Evolutionary conservation across 2,888 invertebrate species (phyloP).

Genomic region (Dascillus cervinus): DNA sequence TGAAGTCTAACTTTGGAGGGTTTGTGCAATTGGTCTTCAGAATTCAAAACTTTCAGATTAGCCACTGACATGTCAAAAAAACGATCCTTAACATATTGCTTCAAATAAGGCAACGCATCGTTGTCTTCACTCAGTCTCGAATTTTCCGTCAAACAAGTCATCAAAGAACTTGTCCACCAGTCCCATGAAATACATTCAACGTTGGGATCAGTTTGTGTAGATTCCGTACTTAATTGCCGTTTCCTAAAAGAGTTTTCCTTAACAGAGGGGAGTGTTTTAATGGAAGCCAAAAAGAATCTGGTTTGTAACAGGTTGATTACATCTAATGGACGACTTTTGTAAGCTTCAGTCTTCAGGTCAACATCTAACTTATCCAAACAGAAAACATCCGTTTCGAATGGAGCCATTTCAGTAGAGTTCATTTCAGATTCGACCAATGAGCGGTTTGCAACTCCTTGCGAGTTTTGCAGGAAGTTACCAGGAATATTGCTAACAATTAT

Average conservation of each 20-base stretch:
- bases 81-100: constrained; percentile 14
- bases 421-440: not conserved
- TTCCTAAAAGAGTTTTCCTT: constrained; percentile 6
- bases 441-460: not conserved
- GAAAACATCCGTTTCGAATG: constrained; percentile 1
- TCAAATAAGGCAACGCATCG: constrained; percentile 19
- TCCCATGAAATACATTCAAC: constrained; percentile 35
- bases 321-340: constrained; percentile 21
- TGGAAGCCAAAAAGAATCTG: constrained; percentile 35
- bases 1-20: constrained; percentile 38
- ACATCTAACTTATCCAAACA: not conserved
- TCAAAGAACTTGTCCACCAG: constrained; percentile 39
- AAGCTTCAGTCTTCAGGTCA: not conserved
- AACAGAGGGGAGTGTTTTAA: constrained; percentile 18
- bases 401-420: not conserved
- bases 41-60: constrained; percentile 28
- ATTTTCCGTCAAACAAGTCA: constrained; percentile 38
- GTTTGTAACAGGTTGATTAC: constrained; percentile 35
- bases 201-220: constrained; percentile 14
- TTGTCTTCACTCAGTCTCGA: constrained; percentile 27
- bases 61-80: constrained; percentile 28
- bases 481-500: constrained; percentile 47
- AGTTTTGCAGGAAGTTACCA: constrained; percentile 38
- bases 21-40: constrained; percentile 37
- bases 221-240: constrained; percentile 8